Evolutionary conservation across 2,113 vertebrate species (phyloP), one percentile per base, ranked within the genome.

Genomic region (Nanger granti): DNA sequence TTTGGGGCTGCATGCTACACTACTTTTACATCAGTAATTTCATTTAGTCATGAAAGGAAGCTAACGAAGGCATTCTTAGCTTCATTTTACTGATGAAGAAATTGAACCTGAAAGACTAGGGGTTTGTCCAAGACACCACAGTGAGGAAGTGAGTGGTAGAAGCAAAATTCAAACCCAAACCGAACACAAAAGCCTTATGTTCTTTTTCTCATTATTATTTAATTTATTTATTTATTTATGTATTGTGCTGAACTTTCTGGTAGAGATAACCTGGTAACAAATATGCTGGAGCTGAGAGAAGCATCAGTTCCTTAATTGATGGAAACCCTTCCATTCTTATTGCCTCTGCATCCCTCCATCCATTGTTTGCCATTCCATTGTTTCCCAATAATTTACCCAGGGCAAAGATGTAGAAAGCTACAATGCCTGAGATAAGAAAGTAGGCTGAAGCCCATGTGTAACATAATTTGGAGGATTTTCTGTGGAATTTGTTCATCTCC

Each of bases 71-170:
- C 13, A 85, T 82, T 82, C 18, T 66, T 93, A 87, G 82, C 20
- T 14, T 96, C 47, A 97, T 91, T 87, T 94, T 82, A 86, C 7
- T 90, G 13, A 84, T 44, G 24, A 54, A 93, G 26, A 95, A 95
- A 92, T 57, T 93, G 29, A 96, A 62, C 64, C 29, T 49, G 24
- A 95, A 96, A 85, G 5, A 34, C 55, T 87, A 44, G 1, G 34
- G 95, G 37, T 9, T 91, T 87, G 41, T 18, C 41, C 37, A 84
- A 85, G 44, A 84, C 31, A 14, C 13, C 18, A 87, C 4, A 87
- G 28, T 66, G 93, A 94, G 2, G 59, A 94, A 94, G 2, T 41
- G 20, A 94, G 3, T 41, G 20, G 17, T 7, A 94, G 31, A 80
- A 29, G 2, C 44, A 24, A 95, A 34, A 89, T 41, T 82, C 34